Evolutionary conservation across 2,797 vertebrate genomes (phyloP).

Genomic region (Oophaga sylvatica): DNA sequence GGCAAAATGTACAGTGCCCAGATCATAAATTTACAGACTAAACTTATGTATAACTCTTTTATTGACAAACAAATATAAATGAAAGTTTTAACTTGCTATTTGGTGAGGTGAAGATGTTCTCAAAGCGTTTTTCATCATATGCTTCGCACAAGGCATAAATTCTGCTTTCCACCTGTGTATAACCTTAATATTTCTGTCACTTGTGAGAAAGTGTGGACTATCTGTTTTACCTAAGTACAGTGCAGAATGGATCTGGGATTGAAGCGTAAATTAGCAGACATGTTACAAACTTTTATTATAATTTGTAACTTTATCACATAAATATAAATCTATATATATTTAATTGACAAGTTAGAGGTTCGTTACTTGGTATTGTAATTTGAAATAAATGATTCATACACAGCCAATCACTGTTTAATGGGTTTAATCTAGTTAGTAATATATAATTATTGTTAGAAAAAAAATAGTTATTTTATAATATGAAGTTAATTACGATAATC

Average conservation of each 20-base stretch:
- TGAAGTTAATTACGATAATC: background rate
- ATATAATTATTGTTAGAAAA: background rate
- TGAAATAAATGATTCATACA: background rate
- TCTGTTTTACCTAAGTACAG: background rate
- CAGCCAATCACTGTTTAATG: background rate
- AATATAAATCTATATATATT: too few relatives aligned
- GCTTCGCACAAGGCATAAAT: background rate
- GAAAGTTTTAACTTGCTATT: background rate
- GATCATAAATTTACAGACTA: conserved; percentile 13
- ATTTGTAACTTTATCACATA: background rate
- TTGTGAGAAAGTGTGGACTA: background rate
- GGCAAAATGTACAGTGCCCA: conserved; percentile 29
- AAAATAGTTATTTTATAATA: background rate
- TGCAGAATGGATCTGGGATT: background rate
- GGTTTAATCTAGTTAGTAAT: background rate
- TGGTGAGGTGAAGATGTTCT: conserved; percentile 7
- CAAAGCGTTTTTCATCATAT: background rate
- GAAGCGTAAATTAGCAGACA: background rate
- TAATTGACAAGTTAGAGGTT: background rate
- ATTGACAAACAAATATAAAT: conserved; percentile 24
- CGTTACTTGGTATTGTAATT: background rate
- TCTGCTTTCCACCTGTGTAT: background rate
- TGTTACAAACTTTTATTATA: background rate
- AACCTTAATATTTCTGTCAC: background rate
- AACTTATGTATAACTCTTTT: background rate